phyloP scores from a whole-genome alignment of 2,797 vertebrate genomes.

The Naso thynnoides region DNA sequence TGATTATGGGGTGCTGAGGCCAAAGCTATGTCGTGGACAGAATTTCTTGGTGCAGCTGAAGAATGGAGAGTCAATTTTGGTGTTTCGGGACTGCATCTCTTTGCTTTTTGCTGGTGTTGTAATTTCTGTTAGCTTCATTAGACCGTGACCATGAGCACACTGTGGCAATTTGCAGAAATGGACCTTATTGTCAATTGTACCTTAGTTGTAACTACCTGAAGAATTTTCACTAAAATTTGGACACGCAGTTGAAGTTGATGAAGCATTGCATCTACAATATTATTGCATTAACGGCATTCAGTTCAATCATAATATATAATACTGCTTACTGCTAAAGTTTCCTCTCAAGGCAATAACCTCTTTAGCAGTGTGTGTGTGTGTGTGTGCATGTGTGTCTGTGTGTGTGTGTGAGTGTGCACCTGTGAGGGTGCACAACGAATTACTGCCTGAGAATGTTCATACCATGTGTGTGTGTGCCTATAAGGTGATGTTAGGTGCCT shows the following conservation, averaged over 20 bases:
- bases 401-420: conserved; percentile 13
- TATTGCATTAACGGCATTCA: neutral
- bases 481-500: conserved; percentile 52
- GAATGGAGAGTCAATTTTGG: neutral
- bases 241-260: neutral
- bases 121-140: conserved; percentile 2
- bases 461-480: conserved; percentile 26
- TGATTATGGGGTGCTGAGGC: neutral
- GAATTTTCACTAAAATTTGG: neutral
- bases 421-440: conserved; percentile 21
- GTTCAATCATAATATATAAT: conserved; percentile 2
- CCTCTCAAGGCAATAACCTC: conserved; percentile 14
- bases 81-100: neutral
- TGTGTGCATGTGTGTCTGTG: no score
- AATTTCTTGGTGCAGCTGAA: neutral
- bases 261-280: neutral
- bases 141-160: neutral
- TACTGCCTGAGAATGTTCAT: conserved; percentile 23
- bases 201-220: neutral
- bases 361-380: neutral
- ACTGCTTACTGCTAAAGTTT: neutral
- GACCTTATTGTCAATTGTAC: neutral
- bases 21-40: neutral
- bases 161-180: neutral
- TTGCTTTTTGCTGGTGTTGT: neutral